phyloP scores from a whole-genome alignment of 1,140 invertebrate genomes.

The Diorhabda elongata region DNA sequence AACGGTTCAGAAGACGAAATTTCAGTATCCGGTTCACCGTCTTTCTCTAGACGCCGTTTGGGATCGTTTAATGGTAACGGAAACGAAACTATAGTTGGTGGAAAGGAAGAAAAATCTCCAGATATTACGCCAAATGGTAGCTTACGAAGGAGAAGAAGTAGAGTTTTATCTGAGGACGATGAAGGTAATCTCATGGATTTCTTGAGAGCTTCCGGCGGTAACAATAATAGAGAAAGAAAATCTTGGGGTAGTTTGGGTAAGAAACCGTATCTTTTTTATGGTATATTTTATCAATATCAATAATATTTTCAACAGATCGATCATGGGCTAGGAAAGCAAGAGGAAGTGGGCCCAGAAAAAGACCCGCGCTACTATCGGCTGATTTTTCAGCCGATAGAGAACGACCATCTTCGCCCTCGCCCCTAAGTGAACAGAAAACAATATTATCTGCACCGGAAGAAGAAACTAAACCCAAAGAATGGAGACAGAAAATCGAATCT shows the following conservation, averaged over 20 bases:
- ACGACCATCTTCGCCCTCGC: conserved; percentile 67
- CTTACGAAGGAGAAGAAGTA: conserved; percentile 70
- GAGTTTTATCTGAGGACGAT: conserved; percentile 78
- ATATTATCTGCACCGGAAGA: conserved; percentile 46
- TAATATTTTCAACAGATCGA: conserved; percentile 58
- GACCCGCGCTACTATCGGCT: conserved; percentile 65
- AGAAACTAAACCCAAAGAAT: conserved; percentile 62
- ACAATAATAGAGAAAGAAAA: conserved; percentile 67
- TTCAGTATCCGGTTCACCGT: conserved; percentile 63
- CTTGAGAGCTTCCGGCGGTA: conserved; percentile 68
- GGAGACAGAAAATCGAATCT: conserved; percentile 84
- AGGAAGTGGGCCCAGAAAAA: conserved; percentile 62
- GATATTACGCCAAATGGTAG: conserved; percentile 88
- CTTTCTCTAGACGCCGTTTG: conserved; percentile 59
- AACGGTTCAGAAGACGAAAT: conserved; percentile 56
- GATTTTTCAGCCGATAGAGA: conserved; percentile 68
- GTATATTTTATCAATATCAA: neutral
- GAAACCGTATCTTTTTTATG: neutral
- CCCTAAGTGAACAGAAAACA: conserved; percentile 51
- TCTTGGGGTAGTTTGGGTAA: conserved; percentile 74
- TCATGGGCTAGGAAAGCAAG: conserved; percentile 80
- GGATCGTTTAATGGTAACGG: conserved; percentile 57
- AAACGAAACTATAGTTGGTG: conserved; percentile 46
- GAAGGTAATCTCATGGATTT: conserved; percentile 84
- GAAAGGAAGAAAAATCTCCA: conserved; percentile 68